These are phyloP conservation scores for Meliscaeva auricollis DNA, from an alignment of 2,888 invertebrate species.

Conservation along the genomic window DNA sequence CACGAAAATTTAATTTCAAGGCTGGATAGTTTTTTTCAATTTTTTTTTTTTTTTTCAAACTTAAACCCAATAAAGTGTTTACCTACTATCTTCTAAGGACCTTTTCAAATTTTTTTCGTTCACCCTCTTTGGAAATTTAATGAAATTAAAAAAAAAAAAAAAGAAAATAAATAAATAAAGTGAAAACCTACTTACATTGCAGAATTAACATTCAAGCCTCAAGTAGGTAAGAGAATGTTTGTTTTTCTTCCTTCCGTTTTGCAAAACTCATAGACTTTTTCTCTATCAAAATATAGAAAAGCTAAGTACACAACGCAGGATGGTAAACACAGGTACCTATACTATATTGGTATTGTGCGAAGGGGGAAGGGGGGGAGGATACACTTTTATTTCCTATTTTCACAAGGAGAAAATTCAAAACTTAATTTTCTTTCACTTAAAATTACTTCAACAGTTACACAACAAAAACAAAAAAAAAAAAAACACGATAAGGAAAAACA, in stretches of 20 bases:
- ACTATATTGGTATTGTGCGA: too few relatives aligned
- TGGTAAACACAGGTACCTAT: too few relatives aligned
- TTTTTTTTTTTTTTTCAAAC: not conserved
- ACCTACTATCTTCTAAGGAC: not conserved
- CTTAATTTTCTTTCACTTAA: conserved; percentile 50
- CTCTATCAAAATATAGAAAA: too few relatives aligned
- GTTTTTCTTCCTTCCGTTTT: not conserved
- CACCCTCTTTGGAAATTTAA: not conserved
- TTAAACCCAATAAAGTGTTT: not conserved
- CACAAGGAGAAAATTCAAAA: conserved; percentile 40
- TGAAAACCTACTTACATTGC: not conserved
- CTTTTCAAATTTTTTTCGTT: too few relatives aligned
- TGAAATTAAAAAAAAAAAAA: not conserved
- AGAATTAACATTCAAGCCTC: not conserved
- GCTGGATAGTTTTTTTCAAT: not conserved
- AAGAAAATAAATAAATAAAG: not conserved
- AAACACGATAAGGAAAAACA: not conserved
- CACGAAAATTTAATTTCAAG: not conserved
- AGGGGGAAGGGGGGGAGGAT: not conserved
- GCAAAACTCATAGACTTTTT: too few relatives aligned
- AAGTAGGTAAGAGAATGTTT: not conserved
- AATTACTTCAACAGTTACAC: conserved; percentile 42
- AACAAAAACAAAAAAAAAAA: conserved; percentile 18
- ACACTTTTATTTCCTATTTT: not conserved
- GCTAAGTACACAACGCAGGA: too few relatives aligned